phyloP scores from a whole-genome alignment of 1,140 invertebrate genomes.

The Zaprionus davidi region DNA sequence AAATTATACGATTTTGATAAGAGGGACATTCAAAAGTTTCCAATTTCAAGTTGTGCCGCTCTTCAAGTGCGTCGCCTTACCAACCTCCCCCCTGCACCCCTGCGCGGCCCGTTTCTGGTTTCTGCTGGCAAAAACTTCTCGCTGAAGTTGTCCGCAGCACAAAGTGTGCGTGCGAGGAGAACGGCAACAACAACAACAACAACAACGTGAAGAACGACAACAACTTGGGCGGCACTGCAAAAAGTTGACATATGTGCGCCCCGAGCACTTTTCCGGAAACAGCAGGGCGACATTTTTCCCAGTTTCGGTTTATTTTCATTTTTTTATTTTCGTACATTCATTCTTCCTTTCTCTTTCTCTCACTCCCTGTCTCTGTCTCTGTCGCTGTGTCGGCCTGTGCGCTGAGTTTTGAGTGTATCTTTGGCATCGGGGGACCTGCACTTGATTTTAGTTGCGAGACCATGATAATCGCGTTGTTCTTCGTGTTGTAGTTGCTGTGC shows the following conservation, averaged over 20 bases:
- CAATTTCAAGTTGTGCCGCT: conserved; percentile 82
- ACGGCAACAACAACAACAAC: conserved; percentile 15
- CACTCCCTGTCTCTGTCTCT: neutral
- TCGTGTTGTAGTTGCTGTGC: conserved; percentile 16
- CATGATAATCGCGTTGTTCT: conserved; percentile 61
- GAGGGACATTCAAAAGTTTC: conserved; percentile 84
- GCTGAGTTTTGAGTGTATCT: conserved; percentile 69
- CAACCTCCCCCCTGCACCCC: neutral
- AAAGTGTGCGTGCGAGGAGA: conserved; percentile 40
- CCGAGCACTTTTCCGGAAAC: conserved; percentile 81
- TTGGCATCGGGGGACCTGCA: conserved; percentile 71
- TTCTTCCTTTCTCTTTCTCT: conserved; percentile 24
- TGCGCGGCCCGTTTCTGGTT: conserved; percentile 15
- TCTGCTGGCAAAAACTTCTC: conserved; percentile 58
- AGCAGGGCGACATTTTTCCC: conserved; percentile 77
- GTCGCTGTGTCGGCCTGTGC: conserved; percentile 7
- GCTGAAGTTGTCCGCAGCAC: conserved; percentile 57
- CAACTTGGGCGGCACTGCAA: conserved; percentile 49
- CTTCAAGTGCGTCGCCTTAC: conserved; percentile 57
- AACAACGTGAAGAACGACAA: conserved; percentile 17
- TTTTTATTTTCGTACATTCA: neutral
- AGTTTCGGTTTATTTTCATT: conserved; percentile 37
- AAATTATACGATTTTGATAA: conserved; percentile 84
- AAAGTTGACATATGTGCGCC: conserved; percentile 84
- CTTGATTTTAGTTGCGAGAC: conserved; percentile 79